Evolutionary conservation across 2,113 vertebrate genomes (phyloP).

Genomic region (Hippotragus niger): DNA sequence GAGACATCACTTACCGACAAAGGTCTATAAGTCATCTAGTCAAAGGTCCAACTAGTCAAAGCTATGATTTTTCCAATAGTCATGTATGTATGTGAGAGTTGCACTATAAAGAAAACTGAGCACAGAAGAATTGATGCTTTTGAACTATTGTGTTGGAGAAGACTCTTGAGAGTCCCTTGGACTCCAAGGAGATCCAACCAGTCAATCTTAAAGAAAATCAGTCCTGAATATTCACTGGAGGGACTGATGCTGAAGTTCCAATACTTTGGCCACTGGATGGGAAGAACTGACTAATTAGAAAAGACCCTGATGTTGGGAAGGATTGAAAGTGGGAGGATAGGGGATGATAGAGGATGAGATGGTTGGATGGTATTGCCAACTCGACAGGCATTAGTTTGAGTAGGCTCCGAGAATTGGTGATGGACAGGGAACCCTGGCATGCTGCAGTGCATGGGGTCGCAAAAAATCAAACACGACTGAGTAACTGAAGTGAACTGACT

Average conservation of each 20-base stretch:
- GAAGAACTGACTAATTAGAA: not conserved
- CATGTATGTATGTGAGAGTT: not conserved
- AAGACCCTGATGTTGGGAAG: not conserved
- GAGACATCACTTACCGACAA: not conserved
- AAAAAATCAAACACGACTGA: not conserved
- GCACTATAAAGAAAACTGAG: not conserved
- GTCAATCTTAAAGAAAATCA: not conserved
- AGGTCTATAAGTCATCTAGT: not conserved
- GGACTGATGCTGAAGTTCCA: not conserved
- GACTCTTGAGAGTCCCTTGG: not conserved
- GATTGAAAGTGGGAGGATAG: not conserved
- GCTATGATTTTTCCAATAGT: not conserved
- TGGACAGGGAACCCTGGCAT: not conserved
- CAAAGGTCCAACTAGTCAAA: not conserved
- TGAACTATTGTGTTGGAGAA: not conserved
- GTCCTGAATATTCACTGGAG: not conserved
- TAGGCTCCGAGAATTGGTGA: not conserved
- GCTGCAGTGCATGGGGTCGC: accelerated
- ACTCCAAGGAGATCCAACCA: not conserved
- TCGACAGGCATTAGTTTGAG: accelerated
- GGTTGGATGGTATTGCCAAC: not conserved
- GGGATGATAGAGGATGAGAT: not conserved
- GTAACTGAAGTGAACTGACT: not conserved
- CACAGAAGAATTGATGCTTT: not conserved
- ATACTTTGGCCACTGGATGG: not conserved